These are phyloP conservation scores for Silurus aristotelis DNA, from an alignment of 2,797 vertebrate genomes.

Conservation along the genomic window DNA sequence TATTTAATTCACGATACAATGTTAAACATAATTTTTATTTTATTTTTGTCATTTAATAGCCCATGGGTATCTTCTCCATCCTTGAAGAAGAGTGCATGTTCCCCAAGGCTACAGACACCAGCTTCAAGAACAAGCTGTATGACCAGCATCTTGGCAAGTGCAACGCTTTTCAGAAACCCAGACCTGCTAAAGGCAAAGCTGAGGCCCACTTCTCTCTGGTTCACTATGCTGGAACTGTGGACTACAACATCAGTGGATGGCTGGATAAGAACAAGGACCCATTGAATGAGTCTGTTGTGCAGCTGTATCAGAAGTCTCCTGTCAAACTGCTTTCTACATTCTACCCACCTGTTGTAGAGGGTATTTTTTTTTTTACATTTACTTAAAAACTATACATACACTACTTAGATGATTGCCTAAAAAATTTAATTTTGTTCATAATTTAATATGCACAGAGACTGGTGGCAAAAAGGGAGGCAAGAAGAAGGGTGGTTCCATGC, in stretches of 20 bases:
- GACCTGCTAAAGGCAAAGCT: constrained; percentile 71
- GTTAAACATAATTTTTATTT: background rate
- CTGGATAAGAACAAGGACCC: constrained; percentile 84
- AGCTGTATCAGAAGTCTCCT: constrained; percentile 82
- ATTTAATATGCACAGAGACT: constrained; percentile 46
- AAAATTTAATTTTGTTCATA: background rate
- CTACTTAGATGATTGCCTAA: background rate
- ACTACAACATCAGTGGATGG: constrained; percentile 81
- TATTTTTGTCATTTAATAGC: constrained; percentile 61
- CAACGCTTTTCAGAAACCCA: constrained; percentile 80
- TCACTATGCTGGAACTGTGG: constrained; percentile 78
- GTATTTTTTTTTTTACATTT: constrained; percentile 46
- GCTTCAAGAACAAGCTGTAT: constrained; percentile 88
- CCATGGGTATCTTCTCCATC: constrained; percentile 84
- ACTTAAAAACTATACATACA: background rate
- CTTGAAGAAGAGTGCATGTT: constrained; percentile 87
- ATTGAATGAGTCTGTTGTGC: constrained; percentile 82
- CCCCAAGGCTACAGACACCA: constrained; percentile 80
- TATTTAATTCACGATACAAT: background rate
- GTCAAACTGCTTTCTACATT: constrained; percentile 76
- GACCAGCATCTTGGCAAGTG: constrained; percentile 87
- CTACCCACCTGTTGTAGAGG: constrained; percentile 76
- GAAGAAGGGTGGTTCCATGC: constrained; percentile 89
- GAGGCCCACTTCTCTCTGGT: constrained; percentile 73
- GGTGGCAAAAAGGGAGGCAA: constrained; percentile 80